phyloP scores from a whole-genome alignment of 2,113 vertebrate species.

The Neolamprologus fasciatus region DNA sequence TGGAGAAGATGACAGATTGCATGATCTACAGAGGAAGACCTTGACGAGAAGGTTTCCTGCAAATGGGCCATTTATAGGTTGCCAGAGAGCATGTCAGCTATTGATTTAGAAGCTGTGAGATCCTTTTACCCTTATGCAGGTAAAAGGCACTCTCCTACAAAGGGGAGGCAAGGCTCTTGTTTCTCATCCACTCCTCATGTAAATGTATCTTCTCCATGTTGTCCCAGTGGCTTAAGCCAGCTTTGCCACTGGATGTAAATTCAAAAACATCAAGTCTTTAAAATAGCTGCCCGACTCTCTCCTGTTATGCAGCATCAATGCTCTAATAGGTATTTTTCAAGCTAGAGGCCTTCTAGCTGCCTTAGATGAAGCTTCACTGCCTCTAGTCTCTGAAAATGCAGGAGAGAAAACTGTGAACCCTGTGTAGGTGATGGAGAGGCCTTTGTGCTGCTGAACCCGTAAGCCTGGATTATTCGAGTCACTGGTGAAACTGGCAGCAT shows the following conservation, averaged over 20 bases:
- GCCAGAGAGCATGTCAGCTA: neutral
- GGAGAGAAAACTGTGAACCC: neutral
- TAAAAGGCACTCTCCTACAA: neutral
- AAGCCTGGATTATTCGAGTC: neutral
- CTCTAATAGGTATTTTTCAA: neutral
- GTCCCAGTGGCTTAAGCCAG: neutral
- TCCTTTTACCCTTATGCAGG: slow-evolving; percentile 18
- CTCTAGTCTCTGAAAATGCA: neutral
- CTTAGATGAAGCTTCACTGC: slow-evolving; percentile 3
- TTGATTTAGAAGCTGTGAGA: slow-evolving; percentile 18
- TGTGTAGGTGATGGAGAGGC: neutral
- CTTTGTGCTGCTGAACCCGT: neutral
- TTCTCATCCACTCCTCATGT: neutral
- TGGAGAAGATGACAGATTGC: neutral
- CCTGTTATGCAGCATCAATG: neutral
- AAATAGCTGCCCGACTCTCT: neutral
- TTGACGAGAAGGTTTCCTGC: neutral
- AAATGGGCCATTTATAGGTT: neutral
- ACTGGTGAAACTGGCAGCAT: neutral
- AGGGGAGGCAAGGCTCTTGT: neutral
- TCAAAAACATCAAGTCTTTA: neutral
- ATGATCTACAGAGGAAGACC: neutral
- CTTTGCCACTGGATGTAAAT: neutral
- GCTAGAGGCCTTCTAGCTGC: neutral
- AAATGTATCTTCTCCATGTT: neutral